Conservation (phyloP, 2,113 vertebrate genomes). For the Erpornis zantholeuca region DNA sequence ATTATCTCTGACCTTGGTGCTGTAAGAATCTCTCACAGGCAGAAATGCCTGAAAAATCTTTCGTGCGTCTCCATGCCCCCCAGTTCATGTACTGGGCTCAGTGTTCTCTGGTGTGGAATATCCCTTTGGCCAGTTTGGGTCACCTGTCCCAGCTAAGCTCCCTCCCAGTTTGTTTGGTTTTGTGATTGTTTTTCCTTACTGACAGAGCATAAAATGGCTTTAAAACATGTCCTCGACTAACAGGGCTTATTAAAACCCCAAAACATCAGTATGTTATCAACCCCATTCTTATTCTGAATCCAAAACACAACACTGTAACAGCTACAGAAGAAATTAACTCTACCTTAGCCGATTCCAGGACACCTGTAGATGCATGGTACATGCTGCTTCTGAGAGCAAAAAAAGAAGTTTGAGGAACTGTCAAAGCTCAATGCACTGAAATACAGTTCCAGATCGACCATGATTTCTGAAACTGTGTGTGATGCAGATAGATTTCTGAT, state of each 20-base stretch:
- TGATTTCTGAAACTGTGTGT: not conserved
- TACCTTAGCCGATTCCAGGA: not conserved
- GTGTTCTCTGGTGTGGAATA: not conserved
- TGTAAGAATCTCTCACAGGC: too few relatives aligned
- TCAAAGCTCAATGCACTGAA: not conserved
- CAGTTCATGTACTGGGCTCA: rapidly evolving
- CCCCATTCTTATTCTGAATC: not conserved
- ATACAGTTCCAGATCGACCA: not conserved
- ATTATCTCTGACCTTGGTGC: too few relatives aligned
- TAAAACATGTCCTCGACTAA: not conserved
- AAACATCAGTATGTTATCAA: not conserved
- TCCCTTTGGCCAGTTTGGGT: not conserved
- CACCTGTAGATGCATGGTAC: not conserved
- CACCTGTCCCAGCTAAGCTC: not conserved
- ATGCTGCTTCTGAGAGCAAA: not conserved
- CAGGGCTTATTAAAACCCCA: not conserved
- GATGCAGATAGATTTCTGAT: not conserved
- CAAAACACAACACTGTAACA: not conserved
- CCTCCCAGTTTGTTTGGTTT: not conserved
- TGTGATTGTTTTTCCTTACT: not conserved
- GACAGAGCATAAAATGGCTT: not conserved
- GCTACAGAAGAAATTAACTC: not conserved
- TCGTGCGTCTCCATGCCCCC: too few relatives aligned
- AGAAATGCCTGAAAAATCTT: too few relatives aligned
- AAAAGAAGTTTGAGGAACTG: not conserved